Evolutionary conservation across 2,888 invertebrate species (phyloP).

Genomic region (Reticulitermes lucifugus): DNA sequence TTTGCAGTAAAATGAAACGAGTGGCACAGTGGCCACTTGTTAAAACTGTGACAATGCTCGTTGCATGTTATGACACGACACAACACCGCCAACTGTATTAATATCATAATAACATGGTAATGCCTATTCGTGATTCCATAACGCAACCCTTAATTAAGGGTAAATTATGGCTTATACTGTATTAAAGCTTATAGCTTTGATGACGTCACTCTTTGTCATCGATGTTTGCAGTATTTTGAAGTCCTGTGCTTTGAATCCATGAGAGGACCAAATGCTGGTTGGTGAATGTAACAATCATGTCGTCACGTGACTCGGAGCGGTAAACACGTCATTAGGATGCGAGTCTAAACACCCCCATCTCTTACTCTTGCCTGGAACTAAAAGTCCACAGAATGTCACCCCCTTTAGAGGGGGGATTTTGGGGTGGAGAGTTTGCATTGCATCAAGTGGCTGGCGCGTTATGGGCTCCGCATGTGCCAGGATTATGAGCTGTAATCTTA

Average conservation of each 20-base stretch:
- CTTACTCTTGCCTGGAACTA: conserved; percentile 28
- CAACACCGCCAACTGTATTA: background rate
- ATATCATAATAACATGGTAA: background rate
- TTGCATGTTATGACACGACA: background rate
- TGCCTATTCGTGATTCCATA: background rate
- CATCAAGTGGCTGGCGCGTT: conserved; percentile 40
- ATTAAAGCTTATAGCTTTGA: background rate
- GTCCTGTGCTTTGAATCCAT: background rate
- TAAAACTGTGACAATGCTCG: background rate
- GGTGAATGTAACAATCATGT: conserved; percentile 33
- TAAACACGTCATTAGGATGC: conserved; percentile 52
- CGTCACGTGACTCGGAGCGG: conserved; percentile 42
- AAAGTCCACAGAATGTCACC: conserved; percentile 41
- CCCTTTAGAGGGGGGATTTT: background rate
- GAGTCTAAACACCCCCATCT: conserved; percentile 30
- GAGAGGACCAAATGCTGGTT: background rate
- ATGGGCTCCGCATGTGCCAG: conserved; percentile 38
- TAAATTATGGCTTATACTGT: background rate
- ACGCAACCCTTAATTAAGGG: background rate
- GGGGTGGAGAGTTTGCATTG: conserved; percentile 44
- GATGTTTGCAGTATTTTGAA: background rate
- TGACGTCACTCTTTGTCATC: background rate
- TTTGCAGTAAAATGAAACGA: no score
- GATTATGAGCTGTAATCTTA: conserved; percentile 42
- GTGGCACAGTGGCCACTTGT: background rate